Conservation (phyloP, 2,113 vertebrate genomes). For the Heteronetta atricapilla region DNA sequence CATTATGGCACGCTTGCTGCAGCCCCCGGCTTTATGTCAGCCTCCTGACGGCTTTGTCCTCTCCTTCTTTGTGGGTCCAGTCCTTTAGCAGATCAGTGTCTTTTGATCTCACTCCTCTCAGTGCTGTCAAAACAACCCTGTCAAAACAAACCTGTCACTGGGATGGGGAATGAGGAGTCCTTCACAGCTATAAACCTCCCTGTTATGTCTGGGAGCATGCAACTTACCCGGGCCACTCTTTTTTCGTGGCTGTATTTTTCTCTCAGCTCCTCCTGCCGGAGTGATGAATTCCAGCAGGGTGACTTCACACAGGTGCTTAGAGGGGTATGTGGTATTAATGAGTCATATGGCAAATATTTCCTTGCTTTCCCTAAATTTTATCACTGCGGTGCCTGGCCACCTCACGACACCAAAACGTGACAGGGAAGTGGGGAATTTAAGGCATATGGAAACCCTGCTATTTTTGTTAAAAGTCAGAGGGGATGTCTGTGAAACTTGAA, state of each 20-base stretch:
- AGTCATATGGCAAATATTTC: background rate
- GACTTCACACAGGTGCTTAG: background rate
- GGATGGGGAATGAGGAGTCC: background rate
- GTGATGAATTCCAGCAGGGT: background rate
- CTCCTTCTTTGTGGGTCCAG: slow-evolving; percentile 1
- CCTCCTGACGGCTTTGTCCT: slow-evolving; percentile 32
- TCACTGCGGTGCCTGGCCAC: background rate
- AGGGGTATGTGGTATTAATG: background rate
- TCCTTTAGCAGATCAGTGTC: slow-evolving; percentile 14
- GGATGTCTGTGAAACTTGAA: background rate
- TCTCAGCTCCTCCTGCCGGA: background rate
- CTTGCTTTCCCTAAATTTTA: background rate
- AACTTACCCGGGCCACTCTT: slow-evolving; percentile 6
- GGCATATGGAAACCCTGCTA: background rate
- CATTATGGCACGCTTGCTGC: background rate
- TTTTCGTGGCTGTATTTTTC: background rate
- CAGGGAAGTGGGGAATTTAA: background rate
- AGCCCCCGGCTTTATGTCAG: background rate
- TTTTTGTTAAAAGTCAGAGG: background rate
- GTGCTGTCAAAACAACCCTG: slow-evolving; percentile 25
- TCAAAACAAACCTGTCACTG: slow-evolving; percentile 31
- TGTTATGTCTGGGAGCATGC: background rate
- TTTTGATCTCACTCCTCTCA: slow-evolving; percentile 45
- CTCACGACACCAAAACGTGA: background rate
- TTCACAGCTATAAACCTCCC: background rate